Evolutionary conservation across 2,113 vertebrate genomes (phyloP).

Genomic region (Stegostoma tigrinum): DNA sequence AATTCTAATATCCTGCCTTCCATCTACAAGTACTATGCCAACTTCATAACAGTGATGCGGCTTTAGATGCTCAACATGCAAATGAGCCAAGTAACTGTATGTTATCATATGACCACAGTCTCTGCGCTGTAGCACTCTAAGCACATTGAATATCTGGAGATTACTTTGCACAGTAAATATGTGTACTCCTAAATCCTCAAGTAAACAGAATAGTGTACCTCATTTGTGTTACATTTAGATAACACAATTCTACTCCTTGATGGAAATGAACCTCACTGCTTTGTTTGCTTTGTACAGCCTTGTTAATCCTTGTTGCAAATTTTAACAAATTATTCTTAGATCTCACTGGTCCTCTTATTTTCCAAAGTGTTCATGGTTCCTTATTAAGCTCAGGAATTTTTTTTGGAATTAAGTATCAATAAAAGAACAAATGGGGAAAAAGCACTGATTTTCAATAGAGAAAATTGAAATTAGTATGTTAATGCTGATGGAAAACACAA

Average conservation of each 20-base stretch:
- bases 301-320: neutral
- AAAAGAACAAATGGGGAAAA: neutral
- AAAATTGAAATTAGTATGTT: neutral
- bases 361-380: neutral
- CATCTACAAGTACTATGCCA: no score
- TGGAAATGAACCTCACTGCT: neutral
- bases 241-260: neutral
- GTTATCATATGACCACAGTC: no score
- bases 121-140: no score
- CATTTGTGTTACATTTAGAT: no score
- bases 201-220: no score
- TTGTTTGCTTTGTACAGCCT: neutral
- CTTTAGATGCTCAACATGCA: no score
- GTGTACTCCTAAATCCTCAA: no score
- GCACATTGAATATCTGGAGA: no score
- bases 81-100: no score
- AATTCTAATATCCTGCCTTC: no score
- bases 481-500: neutral
- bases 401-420: neutral
- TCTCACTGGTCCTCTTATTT: neutral
- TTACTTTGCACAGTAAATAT: no score
- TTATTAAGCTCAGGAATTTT: neutral
- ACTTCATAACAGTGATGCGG: no score
- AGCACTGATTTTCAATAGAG: neutral
- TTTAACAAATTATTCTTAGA: neutral